These are phyloP conservation scores for Xestia xanthographa DNA, from an alignment of 2,888 invertebrate species.

Conservation along the genomic window DNA sequence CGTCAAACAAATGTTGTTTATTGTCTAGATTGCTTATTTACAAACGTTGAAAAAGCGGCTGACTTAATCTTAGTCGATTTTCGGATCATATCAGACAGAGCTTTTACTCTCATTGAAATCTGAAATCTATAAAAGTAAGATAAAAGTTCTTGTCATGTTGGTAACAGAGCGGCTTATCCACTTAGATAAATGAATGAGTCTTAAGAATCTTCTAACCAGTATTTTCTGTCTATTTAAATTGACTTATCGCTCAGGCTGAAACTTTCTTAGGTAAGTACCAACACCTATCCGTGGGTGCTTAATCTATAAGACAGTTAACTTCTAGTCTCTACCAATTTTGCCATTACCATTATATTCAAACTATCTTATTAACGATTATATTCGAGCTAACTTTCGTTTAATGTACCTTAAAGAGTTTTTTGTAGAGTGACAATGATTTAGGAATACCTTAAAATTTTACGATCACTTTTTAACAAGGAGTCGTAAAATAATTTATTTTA, in stretches of 20 bases:
- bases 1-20: constrained; percentile 31
- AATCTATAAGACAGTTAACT: constrained; percentile 17
- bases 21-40: constrained; percentile 23
- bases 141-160: neutral
- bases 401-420: constrained; percentile 54
- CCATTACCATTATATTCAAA: constrained; percentile 41
- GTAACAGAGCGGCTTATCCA: neutral
- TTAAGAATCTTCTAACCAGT: neutral
- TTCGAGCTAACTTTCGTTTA: constrained; percentile 62
- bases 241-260: neutral
- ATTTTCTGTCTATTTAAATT: neutral
- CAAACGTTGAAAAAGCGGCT: constrained; percentile 10
- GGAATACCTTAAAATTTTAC: constrained; percentile 38
- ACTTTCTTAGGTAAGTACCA: neutral
- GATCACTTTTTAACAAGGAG: constrained; percentile 34
- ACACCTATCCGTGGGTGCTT: neutral
- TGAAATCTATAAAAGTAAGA: neutral
- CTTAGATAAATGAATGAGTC: neutral
- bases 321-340: constrained; percentile 20
- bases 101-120: constrained; percentile 3
- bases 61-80: neutral
- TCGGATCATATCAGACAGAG: neutral
- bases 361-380: constrained; percentile 65
- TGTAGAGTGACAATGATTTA: constrained; percentile 68
- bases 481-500: constrained; percentile 37